Conservation (phyloP, 2,888 invertebrate genomes). For the Formica aserva region DNA sequence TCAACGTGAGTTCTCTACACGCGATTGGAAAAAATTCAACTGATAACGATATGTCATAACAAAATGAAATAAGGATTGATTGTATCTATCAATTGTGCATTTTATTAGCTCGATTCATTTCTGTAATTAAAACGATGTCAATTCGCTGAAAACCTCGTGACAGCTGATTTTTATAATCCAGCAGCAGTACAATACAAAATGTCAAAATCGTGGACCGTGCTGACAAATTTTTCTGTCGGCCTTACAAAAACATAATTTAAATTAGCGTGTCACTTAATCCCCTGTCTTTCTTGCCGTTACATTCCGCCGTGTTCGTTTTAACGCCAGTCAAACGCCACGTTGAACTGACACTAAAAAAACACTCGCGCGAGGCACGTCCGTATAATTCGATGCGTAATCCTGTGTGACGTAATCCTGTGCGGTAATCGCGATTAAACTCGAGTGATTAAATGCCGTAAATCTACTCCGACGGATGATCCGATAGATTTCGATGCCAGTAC, state of each 20-base stretch:
- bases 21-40: constrained; percentile 21
- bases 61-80: constrained; percentile 12
- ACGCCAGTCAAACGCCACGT: constrained; percentile 7
- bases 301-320: constrained; percentile 9
- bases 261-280: constrained; percentile 3
- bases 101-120: not conserved
- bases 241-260: not conserved
- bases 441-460: constrained; percentile 56
- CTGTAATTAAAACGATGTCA: not conserved
- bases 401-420: constrained; percentile 27
- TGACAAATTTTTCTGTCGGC: not conserved
- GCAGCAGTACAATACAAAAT: not conserved
- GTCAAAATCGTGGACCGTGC: not conserved
- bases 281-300: not conserved
- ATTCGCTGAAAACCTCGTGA: not conserved
- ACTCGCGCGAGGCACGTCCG: constrained; percentile 21
- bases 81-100: not conserved
- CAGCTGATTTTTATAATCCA: not conserved
- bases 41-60: not conserved
- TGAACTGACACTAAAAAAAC: constrained; percentile 35
- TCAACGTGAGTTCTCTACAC: not conserved
- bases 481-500: constrained; percentile 48
- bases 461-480: constrained; percentile 51
- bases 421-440: constrained; percentile 50
- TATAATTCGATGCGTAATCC: constrained; percentile 45